Conservation (phyloP, 1,140 invertebrate genomes). For the Calosoma granatense region DNA sequence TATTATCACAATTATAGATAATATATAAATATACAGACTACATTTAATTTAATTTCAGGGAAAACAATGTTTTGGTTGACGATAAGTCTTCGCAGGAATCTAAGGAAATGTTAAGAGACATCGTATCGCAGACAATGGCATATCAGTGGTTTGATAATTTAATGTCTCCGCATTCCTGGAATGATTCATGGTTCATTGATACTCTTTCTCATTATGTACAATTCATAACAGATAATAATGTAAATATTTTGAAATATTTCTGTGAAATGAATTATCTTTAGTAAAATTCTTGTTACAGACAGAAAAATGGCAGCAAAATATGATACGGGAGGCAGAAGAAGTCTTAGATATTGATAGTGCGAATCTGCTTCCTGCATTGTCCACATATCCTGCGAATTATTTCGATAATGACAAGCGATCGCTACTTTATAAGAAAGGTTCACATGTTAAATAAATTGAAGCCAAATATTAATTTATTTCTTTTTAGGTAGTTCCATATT, state of each 20-base stretch:
- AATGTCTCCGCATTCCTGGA: constrained; percentile 34
- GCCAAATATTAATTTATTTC: constrained; percentile 15
- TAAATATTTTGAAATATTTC: constrained; percentile 13
- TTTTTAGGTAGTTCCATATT: constrained; percentile 52
- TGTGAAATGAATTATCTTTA: too few species aligned
- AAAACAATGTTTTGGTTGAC: constrained; percentile 24
- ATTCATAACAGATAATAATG: constrained; percentile 24
- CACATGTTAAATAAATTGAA: background rate
- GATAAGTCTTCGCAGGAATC: constrained; percentile 23
- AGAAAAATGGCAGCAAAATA: too few species aligned
- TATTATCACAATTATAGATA: constrained; percentile 9
- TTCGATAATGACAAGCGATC: background rate
- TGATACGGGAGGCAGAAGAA: too few species aligned
- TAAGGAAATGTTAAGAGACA: constrained; percentile 21
- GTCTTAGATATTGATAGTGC: constrained; percentile 7
- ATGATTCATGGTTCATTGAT: constrained; percentile 33
- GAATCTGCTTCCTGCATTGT: constrained; percentile 5
- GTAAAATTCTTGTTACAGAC: too few species aligned
- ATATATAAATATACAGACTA: too few species aligned
- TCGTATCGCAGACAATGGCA: constrained; percentile 24
- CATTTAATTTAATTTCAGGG: constrained; percentile 17
- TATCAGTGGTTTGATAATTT: constrained; percentile 40
- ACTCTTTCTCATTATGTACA: constrained; percentile 34
- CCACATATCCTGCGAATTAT: background rate
- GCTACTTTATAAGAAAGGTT: constrained; percentile 16